These are phyloP conservation scores for Tenthredo distinguenda DNA, from an alignment of 2,888 invertebrate species.

Conservation along the genomic window DNA sequence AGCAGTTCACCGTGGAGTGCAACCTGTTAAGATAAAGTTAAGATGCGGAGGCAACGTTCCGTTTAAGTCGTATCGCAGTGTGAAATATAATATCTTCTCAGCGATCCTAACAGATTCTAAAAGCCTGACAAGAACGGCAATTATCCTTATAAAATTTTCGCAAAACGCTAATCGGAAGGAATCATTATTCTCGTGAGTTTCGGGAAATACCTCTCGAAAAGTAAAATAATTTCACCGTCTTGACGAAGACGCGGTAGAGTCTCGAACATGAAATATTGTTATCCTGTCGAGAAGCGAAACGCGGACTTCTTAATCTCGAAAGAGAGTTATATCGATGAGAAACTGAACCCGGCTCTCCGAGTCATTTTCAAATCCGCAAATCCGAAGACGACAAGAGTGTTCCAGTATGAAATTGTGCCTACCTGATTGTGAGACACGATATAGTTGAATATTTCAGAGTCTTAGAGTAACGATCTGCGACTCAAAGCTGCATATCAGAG, in stretches of 20 bases:
- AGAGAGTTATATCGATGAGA: not conserved
- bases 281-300: not conserved
- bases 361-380: not conserved
- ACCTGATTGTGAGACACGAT: not conserved
- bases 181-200: not conserved
- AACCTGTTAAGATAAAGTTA: conserved; percentile 35
- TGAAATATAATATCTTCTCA: not conserved
- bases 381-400: not conserved
- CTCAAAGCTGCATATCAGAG: not conserved
- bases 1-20: not conserved
- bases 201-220: not conserved
- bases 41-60: not conserved
- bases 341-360: not conserved
- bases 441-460: not conserved
- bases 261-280: not conserved
- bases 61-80: not conserved
- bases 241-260: not conserved
- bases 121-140: not conserved
- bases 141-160: not conserved
- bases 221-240: not conserved
- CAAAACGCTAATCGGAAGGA: not conserved
- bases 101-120: not conserved
- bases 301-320: not conserved
- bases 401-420: not conserved
- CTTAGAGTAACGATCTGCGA: not conserved